Base-by-base conservation (phyloP, 2,888 invertebrate genomes). In the Plagiodera versicolora region DNA sequence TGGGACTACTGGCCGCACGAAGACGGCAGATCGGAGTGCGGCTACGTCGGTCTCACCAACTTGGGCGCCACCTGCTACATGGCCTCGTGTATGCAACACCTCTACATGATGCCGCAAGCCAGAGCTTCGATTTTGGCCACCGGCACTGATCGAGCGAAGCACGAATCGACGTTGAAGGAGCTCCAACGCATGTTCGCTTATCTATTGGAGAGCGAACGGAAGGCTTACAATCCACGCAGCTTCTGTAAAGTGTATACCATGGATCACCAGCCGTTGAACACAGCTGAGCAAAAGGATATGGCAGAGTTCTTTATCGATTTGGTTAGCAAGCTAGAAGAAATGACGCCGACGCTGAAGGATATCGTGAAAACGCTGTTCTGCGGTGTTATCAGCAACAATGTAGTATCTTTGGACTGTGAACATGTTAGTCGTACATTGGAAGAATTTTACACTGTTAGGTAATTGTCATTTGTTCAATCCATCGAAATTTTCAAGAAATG, bases 1-100 rank as follows among this genome's bases (percentile, higher is more conserved):
- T 97, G 96, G 96, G 97, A 97, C 80, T 96, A 96, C 81, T 97
- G 97, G 97, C 97, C 97, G 1, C 92, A 94, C 63, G 97, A 97
- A 75, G 97, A 96, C 78, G 94, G 95, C 0, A 86, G 97, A 1
- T 92, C 95, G 0, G 94, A 94, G 74, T 95, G 95, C 79, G 97
- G 97, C 10, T 95, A 94, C 80, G 96, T 95, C 0, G 65, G 65
- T 0, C 83, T 97, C 3, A 95, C 95, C 0, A 97, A 97, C 81
- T 84, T 97, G 14, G 97, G 97, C 20, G 97, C 97, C 20, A 97
- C 97, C 0, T 97, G 97, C 78, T 97, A 97, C 80, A 95, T 97
- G 95, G 97, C 97, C 9, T 94, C 96, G 1, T 96, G 96, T 75
- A 93, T 97, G 89, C 97, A 97, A 79, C 97, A 97, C 80, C 82